Percentiles rank a stretch among this genome's conserved stretches.
Evolutionary conservation across 2,113 vertebrate species (phyloP).

Genomic region (Eptatretus burgeri): DNA sequence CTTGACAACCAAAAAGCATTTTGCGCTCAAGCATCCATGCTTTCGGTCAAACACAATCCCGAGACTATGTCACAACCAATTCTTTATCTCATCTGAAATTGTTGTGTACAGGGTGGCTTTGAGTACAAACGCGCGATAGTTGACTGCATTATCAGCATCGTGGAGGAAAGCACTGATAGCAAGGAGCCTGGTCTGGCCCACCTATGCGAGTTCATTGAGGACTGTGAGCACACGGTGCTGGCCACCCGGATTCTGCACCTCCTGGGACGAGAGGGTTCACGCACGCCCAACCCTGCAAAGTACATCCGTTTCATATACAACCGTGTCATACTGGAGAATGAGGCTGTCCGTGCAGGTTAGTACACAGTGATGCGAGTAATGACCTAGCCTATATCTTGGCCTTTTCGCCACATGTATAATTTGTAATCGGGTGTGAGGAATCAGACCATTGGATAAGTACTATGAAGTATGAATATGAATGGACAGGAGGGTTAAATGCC

Average conservation of each 20-base stretch:
- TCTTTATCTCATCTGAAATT: not conserved
- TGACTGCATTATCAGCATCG: conserved; percentile 81
- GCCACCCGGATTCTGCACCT: conserved; percentile 89
- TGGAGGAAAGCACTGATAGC: conserved; percentile 82
- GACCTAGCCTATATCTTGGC: too few relatives aligned
- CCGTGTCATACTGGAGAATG: conserved; percentile 79
- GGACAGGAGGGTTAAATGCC: too few relatives aligned
- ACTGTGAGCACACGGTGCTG: conserved; percentile 83
- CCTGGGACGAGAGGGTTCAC: conserved; percentile 63
- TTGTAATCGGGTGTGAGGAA: too few relatives aligned
- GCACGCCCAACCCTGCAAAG: conserved; percentile 60
- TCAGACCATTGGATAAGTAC: too few relatives aligned
- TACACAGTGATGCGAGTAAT: too few relatives aligned
- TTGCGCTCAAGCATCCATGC: too few relatives aligned
- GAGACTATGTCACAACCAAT: conserved; percentile 5
- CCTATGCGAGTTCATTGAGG: conserved; percentile 92
- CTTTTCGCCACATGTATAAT: too few relatives aligned
- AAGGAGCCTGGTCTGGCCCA: conserved; percentile 75
- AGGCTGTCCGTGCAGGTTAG: conserved; percentile 73
- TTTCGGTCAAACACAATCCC: too few relatives aligned
- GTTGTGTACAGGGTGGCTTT: conserved; percentile 45
- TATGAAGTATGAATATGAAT: too few relatives aligned
- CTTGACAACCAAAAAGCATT: too few relatives aligned
- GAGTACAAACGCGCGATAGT: conserved; percentile 94
- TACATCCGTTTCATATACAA: conserved; percentile 99